These are phyloP conservation scores for Alviniconcha marisindica DNA, from an alignment of 1,140 invertebrate species.

Conservation along the genomic window DNA sequence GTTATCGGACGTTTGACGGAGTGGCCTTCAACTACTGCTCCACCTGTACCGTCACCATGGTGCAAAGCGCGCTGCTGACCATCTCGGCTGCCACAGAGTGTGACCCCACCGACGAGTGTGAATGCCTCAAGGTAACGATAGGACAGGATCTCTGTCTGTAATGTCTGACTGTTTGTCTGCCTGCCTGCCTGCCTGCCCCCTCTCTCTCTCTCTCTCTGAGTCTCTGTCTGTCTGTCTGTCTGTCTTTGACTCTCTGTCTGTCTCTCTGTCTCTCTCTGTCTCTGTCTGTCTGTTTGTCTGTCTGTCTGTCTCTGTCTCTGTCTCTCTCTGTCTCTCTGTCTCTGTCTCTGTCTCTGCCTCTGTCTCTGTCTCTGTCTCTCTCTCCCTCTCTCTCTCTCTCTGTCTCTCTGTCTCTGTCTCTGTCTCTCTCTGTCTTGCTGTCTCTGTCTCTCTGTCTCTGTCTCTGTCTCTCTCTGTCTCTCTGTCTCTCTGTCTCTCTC, in stretches of 20 bases:
- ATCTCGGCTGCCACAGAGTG: neutral
- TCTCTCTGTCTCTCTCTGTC: neutral
- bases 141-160: neutral
- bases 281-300: conserved; percentile 15
- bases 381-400: neutral
- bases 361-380: conserved; percentile 24
- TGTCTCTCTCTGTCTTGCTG: neutral
- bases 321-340: conserved; percentile 2
- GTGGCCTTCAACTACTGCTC: conserved; percentile 22
- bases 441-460: neutral
- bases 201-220: neutral
- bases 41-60: conserved; percentile 14
- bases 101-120: conserved; percentile 5
- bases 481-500: neutral
- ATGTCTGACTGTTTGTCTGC: conserved; percentile 15
- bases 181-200: conserved; percentile 13
- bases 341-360: conserved; percentile 24
- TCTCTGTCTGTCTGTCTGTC: neutral
- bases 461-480: neutral
- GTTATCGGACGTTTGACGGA: conserved; percentile 6
- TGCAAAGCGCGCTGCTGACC: neutral
- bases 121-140: neutral
- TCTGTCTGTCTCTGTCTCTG: conserved; percentile 26
- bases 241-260: neutral
- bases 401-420: neutral